These are phyloP conservation scores for Coelopa pilipes DNA, from an alignment of 2,888 invertebrate species.

Conservation along the genomic window DNA sequence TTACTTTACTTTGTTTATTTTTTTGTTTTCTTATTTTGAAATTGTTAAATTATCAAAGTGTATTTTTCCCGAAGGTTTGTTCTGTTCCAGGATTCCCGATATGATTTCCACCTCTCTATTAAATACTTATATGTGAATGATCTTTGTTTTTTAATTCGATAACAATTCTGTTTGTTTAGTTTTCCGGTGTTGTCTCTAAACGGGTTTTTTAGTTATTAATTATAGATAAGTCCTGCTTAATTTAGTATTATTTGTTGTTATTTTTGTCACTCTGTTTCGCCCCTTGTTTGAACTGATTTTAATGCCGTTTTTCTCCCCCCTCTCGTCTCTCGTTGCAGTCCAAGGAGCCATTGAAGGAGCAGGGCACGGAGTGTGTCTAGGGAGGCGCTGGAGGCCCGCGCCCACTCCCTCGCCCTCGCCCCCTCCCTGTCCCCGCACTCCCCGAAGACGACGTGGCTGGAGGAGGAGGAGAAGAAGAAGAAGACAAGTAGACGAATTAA, in stretches of 20 bases:
- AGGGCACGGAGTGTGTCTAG: slow-evolving; percentile 83
- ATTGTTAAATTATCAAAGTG: too few relatives aligned
- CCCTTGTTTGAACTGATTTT: neutral
- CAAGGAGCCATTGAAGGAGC: slow-evolving; percentile 83
- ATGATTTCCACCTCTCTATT: too few relatives aligned
- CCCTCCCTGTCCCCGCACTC: too few relatives aligned
- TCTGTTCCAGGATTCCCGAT: too few relatives aligned
- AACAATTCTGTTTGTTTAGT: too few relatives aligned
- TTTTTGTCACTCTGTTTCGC: neutral
- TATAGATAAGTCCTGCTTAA: neutral
- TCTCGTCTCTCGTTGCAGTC: slow-evolving; percentile 72
- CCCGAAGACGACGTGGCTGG: neutral
- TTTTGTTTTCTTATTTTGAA: too few relatives aligned
- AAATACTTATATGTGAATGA: too few relatives aligned
- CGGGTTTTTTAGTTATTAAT: neutral
- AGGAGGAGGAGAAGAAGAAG: neutral
- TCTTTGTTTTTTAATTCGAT: too few relatives aligned
- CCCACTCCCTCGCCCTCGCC: neutral
- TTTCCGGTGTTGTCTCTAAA: neutral
- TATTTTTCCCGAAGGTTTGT: too few relatives aligned
- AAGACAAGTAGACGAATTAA: neutral
- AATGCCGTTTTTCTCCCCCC: neutral
- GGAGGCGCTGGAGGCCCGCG: slow-evolving; percentile 7
- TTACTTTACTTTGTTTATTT: too few relatives aligned
- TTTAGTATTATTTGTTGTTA: slow-evolving; percentile 1